phyloP scores from a whole-genome alignment of 2,113 vertebrate genomes.

The Entosphenus tridentatus region DNA sequence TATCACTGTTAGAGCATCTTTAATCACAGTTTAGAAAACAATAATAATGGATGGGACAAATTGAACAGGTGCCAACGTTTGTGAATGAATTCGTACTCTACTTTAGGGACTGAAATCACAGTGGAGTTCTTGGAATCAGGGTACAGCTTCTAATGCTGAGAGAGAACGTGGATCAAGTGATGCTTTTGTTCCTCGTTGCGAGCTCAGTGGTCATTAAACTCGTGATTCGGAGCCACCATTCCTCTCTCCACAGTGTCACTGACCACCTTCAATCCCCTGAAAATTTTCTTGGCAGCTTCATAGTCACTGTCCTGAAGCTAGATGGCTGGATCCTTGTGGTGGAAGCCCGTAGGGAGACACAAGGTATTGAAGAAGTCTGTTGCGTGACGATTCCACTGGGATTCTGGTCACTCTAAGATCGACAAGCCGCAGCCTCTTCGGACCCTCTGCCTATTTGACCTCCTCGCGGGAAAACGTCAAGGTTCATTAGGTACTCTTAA shows the following conservation, averaged over 20 bases:
- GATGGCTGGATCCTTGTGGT: not conserved
- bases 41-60: too few species aligned
- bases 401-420: too few species aligned
- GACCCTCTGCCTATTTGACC: too few species aligned
- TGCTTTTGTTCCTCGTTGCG: not conserved
- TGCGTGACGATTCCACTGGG: too few species aligned
- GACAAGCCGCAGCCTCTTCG: too few species aligned
- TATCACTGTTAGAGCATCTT: too few species aligned
- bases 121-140: not conserved
- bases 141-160: not conserved
- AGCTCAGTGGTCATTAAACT: not conserved
- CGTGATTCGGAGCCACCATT: too few species aligned
- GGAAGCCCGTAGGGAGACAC: not conserved
- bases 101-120: not conserved
- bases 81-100: too few species aligned
- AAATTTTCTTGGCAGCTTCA: not conserved
- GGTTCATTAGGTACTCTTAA: too few species aligned
- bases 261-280: conserved; percentile 4
- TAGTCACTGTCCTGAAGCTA: conserved; percentile 4
- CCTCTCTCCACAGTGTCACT: not conserved
- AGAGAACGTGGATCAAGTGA: not conserved
- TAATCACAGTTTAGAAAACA: too few species aligned
- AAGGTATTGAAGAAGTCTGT: conserved; percentile 1
- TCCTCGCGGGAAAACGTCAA: too few species aligned
- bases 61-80: too few species aligned